These are phyloP conservation scores for Camelus dromedarius DNA, from an alignment of 2,113 vertebrate genomes.

Conservation along the genomic window DNA sequence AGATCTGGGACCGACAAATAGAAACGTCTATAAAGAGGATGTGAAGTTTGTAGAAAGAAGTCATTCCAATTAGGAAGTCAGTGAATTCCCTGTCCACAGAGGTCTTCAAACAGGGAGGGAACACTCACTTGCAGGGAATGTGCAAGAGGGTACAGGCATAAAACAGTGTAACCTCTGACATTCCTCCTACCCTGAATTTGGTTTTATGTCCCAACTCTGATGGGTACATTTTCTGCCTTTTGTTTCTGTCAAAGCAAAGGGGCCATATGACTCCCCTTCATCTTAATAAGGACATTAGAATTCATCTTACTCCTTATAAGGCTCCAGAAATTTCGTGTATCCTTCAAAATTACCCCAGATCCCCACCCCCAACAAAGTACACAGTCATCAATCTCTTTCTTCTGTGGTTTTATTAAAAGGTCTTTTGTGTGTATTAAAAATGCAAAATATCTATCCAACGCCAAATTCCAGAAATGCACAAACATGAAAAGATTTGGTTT, in stretches of 20 bases:
- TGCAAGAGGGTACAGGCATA: too few relatives aligned
- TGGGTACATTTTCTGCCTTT: not conserved
- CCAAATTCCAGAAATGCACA: constrained; percentile 52
- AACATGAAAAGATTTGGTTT: not conserved
- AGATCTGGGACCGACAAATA: not conserved
- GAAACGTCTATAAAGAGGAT: not conserved
- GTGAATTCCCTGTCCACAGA: not conserved
- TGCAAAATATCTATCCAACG: constrained; percentile 25
- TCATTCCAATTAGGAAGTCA: not conserved
- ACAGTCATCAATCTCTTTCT: not conserved
- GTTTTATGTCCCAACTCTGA: not conserved
- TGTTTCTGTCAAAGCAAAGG: not conserved
- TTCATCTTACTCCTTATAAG: not conserved
- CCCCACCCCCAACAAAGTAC: not conserved
- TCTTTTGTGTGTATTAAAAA: constrained; percentile 25
- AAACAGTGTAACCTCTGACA: too few relatives aligned
- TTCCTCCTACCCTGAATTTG: not conserved
- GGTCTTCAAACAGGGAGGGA: not conserved
- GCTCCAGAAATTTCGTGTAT: not conserved
- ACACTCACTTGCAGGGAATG: rapidly evolving
- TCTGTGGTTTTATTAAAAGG: not conserved
- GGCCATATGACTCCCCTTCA: not conserved
- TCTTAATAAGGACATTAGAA: not conserved
- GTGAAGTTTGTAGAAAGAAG: not conserved
- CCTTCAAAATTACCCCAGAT: not conserved